Evolutionary conservation across 2,888 invertebrate species (phyloP).

Genomic region (Villa cingulata): DNA sequence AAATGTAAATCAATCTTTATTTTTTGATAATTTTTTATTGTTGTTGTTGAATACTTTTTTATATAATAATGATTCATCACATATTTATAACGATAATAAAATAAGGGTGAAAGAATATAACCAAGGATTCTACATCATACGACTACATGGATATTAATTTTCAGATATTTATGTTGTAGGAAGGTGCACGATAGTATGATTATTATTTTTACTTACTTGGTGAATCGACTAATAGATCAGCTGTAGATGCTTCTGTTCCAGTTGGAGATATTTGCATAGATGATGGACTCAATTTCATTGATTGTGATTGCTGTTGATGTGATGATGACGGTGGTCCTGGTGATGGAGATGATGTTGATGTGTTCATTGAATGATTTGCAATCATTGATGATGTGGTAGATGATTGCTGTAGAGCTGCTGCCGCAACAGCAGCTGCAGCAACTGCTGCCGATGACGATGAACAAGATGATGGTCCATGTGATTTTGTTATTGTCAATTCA

Average conservation of each 20-base stretch:
- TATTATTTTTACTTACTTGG: constrained; percentile 55
- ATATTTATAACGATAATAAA: no score
- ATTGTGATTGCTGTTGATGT: constrained; percentile 34
- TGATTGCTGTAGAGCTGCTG: constrained; percentile 13
- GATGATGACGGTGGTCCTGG: constrained; percentile 17
- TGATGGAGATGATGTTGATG: constrained; percentile 3
- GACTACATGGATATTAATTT: no score
- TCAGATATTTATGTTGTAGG: no score
- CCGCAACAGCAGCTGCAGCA: constrained; percentile 23
- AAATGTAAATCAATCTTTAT: no score
- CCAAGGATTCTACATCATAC: no score
- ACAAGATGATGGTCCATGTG: constrained; percentile 41
- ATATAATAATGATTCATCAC: no score
- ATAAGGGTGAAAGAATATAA: no score
- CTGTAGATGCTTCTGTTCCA: constrained; percentile 45
- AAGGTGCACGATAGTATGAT: not conserved
- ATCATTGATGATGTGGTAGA: constrained; percentile 10
- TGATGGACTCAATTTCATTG: constrained; percentile 51
- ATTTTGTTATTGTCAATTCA: constrained; percentile 71
- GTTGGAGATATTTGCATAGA: constrained; percentile 47
- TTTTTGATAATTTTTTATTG: no score
- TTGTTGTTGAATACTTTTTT: no score
- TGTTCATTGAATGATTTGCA: constrained; percentile 15
- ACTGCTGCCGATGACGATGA: constrained; percentile 20
- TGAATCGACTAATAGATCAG: constrained; percentile 64